Conservation (phyloP, 2,797 vertebrate genomes). For the Selene dorsalis region DNA sequence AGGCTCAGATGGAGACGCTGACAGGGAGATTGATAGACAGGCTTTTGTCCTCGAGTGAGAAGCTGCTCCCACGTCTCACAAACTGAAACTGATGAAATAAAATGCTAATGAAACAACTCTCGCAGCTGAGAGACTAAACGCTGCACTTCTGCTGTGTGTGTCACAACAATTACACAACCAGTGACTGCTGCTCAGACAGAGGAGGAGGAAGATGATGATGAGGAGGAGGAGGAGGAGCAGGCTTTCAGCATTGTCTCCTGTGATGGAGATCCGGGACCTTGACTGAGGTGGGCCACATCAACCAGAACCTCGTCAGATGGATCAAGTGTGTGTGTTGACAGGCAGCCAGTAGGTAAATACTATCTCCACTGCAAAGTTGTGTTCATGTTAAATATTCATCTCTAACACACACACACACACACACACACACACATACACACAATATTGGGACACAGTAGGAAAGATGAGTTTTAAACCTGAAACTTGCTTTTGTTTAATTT, state of each 20-base stretch:
- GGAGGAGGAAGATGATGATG: no score
- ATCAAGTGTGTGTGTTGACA: slow-evolving; percentile 5
- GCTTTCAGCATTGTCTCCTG: no score
- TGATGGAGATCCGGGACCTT: no score
- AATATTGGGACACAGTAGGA: no score
- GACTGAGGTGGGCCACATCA: not conserved
- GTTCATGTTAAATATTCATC: slow-evolving; percentile 51
- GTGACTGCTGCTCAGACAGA: no score
- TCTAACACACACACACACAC: slow-evolving; percentile 33
- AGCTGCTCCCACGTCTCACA: not conserved
- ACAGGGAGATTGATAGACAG: slow-evolving; percentile 31
- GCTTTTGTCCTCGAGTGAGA: slow-evolving; percentile 39
- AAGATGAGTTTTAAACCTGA: no score
- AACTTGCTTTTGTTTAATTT: no score
- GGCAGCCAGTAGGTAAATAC: slow-evolving; percentile 41
- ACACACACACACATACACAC: not conserved
- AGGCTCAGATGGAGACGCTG: not conserved
- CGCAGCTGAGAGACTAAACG: not conserved
- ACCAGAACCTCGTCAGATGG: not conserved
- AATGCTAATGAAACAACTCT: slow-evolving; percentile 17
- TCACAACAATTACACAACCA: not conserved
- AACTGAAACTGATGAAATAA: slow-evolving; percentile 10
- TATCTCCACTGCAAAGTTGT: slow-evolving; percentile 50
- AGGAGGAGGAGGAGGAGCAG: no score
- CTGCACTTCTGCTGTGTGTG: no score